A percentile compares a stretch with the other conserved stretches of the same genome.
Conservation (phyloP, 1,140 invertebrate species). For the Leucophenga varia region DNA sequence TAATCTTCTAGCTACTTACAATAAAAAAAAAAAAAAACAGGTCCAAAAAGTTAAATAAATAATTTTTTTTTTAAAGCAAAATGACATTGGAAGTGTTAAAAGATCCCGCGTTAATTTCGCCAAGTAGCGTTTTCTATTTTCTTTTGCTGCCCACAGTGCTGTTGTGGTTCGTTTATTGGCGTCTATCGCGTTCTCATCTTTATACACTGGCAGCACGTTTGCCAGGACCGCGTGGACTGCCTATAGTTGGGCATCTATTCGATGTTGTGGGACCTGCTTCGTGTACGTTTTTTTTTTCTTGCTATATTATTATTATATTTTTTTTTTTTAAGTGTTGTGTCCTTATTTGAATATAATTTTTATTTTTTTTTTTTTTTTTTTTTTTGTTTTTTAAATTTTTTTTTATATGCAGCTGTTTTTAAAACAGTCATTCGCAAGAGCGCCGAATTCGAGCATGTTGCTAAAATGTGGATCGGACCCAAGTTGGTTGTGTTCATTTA, state of each 20-base stretch:
- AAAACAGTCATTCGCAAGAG: conserved; percentile 63
- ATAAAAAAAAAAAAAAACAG: too few species aligned
- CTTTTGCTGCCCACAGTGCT: conserved; percentile 68
- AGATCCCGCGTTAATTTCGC: conserved; percentile 54
- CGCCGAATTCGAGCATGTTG: conserved; percentile 61
- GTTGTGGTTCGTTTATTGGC: conserved; percentile 73
- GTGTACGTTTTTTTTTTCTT: conserved; percentile 31
- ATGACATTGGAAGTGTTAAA: conserved; percentile 44
- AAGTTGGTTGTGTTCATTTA: conserved; percentile 70
- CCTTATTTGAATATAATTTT: not conserved
- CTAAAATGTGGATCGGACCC: conserved; percentile 74
- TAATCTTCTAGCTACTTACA: too few species aligned
- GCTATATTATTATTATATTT: not conserved
- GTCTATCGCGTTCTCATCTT: conserved; percentile 67
- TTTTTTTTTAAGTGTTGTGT: conserved; percentile 18
- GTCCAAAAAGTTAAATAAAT: not conserved
- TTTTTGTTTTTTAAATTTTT: not conserved
- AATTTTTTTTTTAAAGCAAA: conserved; percentile 2
- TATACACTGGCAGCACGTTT: conserved; percentile 70
- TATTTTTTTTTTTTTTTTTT: not conserved
- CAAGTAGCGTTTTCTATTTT: conserved; percentile 66
- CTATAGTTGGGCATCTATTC: conserved; percentile 71
- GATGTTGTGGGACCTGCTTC: conserved; percentile 68
- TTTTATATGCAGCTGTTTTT: conserved; percentile 65
- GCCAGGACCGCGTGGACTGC: conserved; percentile 68